Percentiles rank a stretch among this genome's conserved stretches.
phyloP scores from a whole-genome alignment of 1,140 invertebrate genomes.

The Euwallacea similis region DNA sequence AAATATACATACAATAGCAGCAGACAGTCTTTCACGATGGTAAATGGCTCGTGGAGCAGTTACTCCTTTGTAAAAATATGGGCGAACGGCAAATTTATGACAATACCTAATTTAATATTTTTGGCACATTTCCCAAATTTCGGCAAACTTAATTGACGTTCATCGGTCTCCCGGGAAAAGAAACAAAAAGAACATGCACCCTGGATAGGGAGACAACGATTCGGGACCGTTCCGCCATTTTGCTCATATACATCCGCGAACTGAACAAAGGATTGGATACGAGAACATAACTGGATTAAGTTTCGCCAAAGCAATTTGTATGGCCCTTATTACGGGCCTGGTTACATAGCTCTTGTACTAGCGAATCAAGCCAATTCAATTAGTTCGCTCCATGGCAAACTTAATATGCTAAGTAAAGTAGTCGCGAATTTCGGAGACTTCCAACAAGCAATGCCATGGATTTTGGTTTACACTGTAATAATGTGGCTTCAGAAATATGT shows the following conservation, averaged over 20 bases:
- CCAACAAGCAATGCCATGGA: conserved; percentile 21
- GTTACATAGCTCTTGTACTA: conserved; percentile 46
- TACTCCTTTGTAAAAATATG: conserved; percentile 17
- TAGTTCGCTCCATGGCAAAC: conserved; percentile 50
- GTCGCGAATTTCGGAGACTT: conserved; percentile 44
- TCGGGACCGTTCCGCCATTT: conserved; percentile 31
- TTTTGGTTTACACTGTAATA: conserved; percentile 38
- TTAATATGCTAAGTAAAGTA: conserved; percentile 52
- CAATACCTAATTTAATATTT: conserved; percentile 32
- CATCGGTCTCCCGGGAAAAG: conserved; percentile 23
- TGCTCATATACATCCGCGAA: conserved; percentile 44
- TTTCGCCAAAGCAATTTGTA: conserved; percentile 52
- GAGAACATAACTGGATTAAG: conserved; percentile 50
- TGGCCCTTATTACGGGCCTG: conserved; percentile 50
- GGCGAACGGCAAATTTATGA: conserved; percentile 10
- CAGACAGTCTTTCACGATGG: conserved; percentile 15
- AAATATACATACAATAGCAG: conserved; percentile 19
- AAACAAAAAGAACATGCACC: conserved; percentile 31
- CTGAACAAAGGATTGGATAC: conserved; percentile 48
- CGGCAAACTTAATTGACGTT: conserved; percentile 33
- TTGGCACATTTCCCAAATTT: conserved; percentile 26
- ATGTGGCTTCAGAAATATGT: conserved; percentile 23
- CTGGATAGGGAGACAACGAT: conserved; percentile 1
- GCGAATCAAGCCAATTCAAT: conserved; percentile 53
- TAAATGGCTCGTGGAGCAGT: conserved; percentile 23